Evolutionary conservation across 2,113 vertebrate genomes (phyloP).

Genomic region (Callospermophilus lateralis): DNA sequence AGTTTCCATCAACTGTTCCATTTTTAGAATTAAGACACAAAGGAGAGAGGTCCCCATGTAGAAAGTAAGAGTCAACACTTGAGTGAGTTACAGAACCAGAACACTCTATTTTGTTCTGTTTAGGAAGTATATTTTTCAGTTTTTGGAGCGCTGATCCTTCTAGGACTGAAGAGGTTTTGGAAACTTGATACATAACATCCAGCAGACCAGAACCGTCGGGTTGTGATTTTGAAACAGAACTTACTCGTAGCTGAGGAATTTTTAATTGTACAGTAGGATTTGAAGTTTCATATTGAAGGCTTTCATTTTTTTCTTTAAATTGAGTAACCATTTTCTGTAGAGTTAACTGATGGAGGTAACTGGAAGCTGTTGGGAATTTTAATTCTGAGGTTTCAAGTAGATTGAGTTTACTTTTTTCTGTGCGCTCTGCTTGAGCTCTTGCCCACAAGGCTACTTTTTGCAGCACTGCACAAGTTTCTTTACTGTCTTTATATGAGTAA

Average conservation of each 20-base stretch:
- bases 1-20: slow-evolving; percentile 93
- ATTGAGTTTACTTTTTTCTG: slow-evolving; percentile 92
- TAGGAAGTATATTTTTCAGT: slow-evolving; percentile 95
- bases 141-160: slow-evolving; percentile 94
- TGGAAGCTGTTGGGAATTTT: slow-evolving; percentile 95
- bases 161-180: slow-evolving; percentile 92
- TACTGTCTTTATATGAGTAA: slow-evolving; percentile 93
- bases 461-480: slow-evolving; percentile 95
- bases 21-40: slow-evolving; percentile 95
- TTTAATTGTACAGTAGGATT: slow-evolving; percentile 93
- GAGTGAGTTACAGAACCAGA: slow-evolving; percentile 92
- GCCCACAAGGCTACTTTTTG: slow-evolving; percentile 98
- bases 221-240: slow-evolving; percentile 92
- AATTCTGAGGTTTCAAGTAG: slow-evolving; percentile 94
- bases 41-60: slow-evolving; percentile 95
- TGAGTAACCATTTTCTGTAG: slow-evolving; percentile 95
- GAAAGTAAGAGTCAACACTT: slow-evolving; percentile 93
- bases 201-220: slow-evolving; percentile 93
- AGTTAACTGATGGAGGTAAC: slow-evolving; percentile 97
- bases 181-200: slow-evolving; percentile 95
- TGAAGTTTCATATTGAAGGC: slow-evolving; percentile 90
- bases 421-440: slow-evolving; percentile 93
- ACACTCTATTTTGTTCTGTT: slow-evolving; percentile 94
- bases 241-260: slow-evolving; percentile 95
- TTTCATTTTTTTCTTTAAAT: slow-evolving; percentile 93